Evolutionary conservation across 2,113 vertebrate species (phyloP).

Genomic region (Columba livia): DNA sequence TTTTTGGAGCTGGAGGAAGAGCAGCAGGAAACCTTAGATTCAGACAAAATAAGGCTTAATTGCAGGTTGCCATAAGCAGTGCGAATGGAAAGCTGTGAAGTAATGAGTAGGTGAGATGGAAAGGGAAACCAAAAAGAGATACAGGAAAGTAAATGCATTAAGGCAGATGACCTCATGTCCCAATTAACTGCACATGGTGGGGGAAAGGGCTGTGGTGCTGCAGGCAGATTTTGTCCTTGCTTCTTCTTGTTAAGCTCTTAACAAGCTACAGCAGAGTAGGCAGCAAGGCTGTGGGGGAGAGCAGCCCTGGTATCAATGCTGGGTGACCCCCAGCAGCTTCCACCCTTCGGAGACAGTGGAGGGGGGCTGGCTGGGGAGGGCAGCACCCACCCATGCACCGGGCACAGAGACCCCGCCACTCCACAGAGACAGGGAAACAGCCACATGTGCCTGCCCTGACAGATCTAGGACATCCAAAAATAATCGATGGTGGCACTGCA

Average conservation of each 20-base stretch:
- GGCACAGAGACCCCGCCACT: neutral
- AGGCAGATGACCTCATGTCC: neutral
- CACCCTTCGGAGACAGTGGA: neutral
- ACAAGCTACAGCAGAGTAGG: neutral
- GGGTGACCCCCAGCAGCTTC: neutral
- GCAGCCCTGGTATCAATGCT: accelerated
- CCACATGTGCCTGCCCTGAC: neutral
- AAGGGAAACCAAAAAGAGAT: slow-evolving; percentile 1
- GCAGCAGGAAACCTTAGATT: slow-evolving; percentile 34
- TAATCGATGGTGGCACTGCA: neutral
- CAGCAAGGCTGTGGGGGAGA: neutral
- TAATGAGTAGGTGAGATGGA: neutral
- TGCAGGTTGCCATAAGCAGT: slow-evolving; percentile 29
- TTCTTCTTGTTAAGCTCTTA: neutral
- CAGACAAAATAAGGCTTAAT: slow-evolving; percentile 43
- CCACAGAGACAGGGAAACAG: neutral
- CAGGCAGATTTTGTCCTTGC: slow-evolving; percentile 10
- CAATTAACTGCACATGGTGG: neutral
- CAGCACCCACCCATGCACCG: neutral
- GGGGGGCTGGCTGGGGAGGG: neutral
- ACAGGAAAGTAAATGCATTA: neutral
- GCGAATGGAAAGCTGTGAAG: neutral
- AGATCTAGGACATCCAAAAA: slow-evolving; percentile 66
- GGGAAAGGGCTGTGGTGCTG: neutral
- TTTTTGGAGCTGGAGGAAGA: slow-evolving; percentile 23